Evolutionary conservation across 1,140 invertebrate genomes (phyloP).

Genomic region (Globodera rostochiensis): DNA sequence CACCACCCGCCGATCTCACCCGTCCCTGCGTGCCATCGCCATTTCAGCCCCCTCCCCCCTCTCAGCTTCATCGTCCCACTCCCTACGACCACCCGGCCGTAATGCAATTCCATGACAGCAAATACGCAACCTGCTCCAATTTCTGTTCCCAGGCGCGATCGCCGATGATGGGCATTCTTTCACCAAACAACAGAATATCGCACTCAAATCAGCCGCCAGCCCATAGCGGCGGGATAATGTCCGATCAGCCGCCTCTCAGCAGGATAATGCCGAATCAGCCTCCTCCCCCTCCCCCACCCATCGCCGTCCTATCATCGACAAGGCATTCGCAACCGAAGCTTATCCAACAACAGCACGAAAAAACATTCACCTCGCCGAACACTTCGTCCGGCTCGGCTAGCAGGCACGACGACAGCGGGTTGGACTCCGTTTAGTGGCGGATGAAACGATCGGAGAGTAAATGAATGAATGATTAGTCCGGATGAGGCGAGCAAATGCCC

Average conservation of each 20-base stretch:
- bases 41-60: not conserved
- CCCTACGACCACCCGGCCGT: constrained; percentile 8
- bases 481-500: too few species aligned
- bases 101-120: constrained; percentile 2
- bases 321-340: constrained; percentile 14
- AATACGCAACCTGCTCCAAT: constrained; percentile 11
- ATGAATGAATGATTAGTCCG: not conserved
- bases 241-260: not conserved
- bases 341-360: not conserved
- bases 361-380: constrained; percentile 33
- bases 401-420: constrained; percentile 43
- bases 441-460: not conserved
- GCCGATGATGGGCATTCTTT: not conserved
- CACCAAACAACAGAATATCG: not conserved
- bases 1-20: not conserved
- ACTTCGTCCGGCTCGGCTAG: constrained; percentile 23
- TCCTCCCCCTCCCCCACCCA: constrained; percentile 20
- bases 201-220: not conserved
- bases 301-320: not conserved
- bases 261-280: not conserved
- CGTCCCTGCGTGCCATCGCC: constrained; percentile 1
- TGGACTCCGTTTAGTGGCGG: constrained; percentile 37
- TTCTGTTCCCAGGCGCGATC: not conserved
- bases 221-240: not conserved
- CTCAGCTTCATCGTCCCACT: constrained; percentile 4